Evolutionary conservation across 2,113 vertebrate species (phyloP).

Genomic region (Notechis scutatus): DNA sequence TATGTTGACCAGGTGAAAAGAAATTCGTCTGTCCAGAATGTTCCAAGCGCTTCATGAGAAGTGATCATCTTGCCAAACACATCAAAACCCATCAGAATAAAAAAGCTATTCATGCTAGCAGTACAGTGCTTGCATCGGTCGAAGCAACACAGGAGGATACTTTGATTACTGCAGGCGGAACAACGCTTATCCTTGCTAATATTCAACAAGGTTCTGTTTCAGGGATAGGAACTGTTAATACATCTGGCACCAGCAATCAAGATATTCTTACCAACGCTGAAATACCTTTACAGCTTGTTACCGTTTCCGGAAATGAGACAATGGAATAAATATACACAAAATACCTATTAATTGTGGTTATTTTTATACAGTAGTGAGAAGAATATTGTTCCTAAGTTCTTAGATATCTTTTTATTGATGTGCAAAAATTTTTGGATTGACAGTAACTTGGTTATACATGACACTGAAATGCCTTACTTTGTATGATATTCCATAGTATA

Average conservation of each 20-base stretch:
- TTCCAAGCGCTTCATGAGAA: slow-evolving; percentile 99
- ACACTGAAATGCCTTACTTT: slow-evolving; percentile 99
- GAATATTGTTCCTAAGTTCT: slow-evolving; percentile 88
- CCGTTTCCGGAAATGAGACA: slow-evolving; percentile 93
- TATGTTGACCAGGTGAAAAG: slow-evolving; percentile 87
- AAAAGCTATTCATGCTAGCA: slow-evolving; percentile 92
- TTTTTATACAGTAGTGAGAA: slow-evolving; percentile 88
- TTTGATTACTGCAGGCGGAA: slow-evolving; percentile 93
- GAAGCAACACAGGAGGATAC: slow-evolving; percentile 91
- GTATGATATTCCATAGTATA: slow-evolving; percentile 96
- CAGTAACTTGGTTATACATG: slow-evolving; percentile 93
- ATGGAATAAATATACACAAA: slow-evolving; percentile 91
- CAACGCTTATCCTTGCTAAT: slow-evolving; percentile 99
- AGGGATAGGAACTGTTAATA: slow-evolving; percentile 87
- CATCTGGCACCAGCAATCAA: slow-evolving; percentile 86
- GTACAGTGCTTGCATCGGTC: slow-evolving; percentile 87
- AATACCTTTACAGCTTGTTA: slow-evolving; percentile 98
- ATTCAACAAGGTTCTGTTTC: slow-evolving; percentile 93
- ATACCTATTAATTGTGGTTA: slow-evolving; percentile 88
- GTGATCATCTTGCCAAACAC: slow-evolving; percentile 99
- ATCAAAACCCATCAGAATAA: slow-evolving; percentile 99
- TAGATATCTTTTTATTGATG: slow-evolving; percentile 92
- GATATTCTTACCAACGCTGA: slow-evolving; percentile 96
- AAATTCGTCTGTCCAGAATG: slow-evolving; percentile 99
- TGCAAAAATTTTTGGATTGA: slow-evolving; percentile 89